A percentile compares a stretch with the other conserved stretches of the same genome.
These are phyloP conservation scores for Philopotamus ludificatus DNA, from an alignment of 1,140 invertebrate species.

Conservation along the genomic window DNA sequence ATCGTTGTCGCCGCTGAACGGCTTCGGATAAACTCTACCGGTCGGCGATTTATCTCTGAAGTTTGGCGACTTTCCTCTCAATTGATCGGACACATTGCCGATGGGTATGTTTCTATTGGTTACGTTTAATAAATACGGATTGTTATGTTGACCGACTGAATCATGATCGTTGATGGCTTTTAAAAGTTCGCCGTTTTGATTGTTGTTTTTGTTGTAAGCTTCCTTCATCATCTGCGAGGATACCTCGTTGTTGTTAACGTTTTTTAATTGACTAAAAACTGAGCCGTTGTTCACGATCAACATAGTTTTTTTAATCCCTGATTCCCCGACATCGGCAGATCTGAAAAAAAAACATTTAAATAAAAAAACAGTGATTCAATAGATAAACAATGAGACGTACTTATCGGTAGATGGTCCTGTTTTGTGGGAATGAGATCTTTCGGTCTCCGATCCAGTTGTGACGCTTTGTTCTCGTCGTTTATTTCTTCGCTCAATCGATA, in stretches of 20 bases:
- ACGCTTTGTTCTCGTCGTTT: conserved; percentile 58
- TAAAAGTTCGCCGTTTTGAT: conserved; percentile 16
- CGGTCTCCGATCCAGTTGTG: conserved; percentile 72
- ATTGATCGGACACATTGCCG: conserved; percentile 29
- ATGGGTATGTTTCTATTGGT: conserved; percentile 10
- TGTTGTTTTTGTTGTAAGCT: conserved; percentile 26
- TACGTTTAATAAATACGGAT: conserved; percentile 27
- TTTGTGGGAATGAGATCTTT: conserved; percentile 68
- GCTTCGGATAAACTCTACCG: conserved; percentile 23
- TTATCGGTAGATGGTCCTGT: conserved; percentile 52
- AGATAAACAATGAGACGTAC: conserved; percentile 40
- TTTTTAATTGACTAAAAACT: background rate
- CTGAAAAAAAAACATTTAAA: conserved; percentile 16
- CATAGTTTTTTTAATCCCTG: conserved; percentile 20
- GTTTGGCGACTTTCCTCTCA: conserved; percentile 34
- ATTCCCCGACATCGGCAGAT: conserved; percentile 31
- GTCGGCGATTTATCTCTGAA: conserved; percentile 36
- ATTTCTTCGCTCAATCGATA: conserved; percentile 59
- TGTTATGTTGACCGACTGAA: conserved; percentile 25
- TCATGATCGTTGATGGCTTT: conserved; percentile 28
- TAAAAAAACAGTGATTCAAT: conserved; percentile 4
- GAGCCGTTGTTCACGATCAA: conserved; percentile 14
- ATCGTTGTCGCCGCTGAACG: conserved; percentile 34
- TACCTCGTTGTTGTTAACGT: conserved; percentile 20
- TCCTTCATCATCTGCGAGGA: conserved; percentile 6